Conservation (phyloP, 2,888 invertebrate species). For the Megamerina dolium region DNA sequence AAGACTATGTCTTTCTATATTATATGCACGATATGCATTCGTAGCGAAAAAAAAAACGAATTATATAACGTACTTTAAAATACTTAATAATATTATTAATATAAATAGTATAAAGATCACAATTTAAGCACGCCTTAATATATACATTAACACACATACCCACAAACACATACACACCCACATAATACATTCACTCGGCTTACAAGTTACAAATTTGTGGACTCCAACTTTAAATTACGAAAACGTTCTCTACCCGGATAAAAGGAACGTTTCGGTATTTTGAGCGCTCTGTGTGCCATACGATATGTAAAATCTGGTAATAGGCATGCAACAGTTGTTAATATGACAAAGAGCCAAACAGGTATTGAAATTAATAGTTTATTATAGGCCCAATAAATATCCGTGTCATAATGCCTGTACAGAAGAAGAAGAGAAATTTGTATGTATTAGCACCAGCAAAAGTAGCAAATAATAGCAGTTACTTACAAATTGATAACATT, state of each 20-base stretch:
- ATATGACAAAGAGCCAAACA: slow-evolving; percentile 57
- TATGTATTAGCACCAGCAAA: neutral
- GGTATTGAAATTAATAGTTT: slow-evolving; percentile 55
- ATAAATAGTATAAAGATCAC: too few relatives aligned
- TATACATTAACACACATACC: too few relatives aligned
- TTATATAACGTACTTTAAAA: too few relatives aligned
- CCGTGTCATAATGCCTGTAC: slow-evolving; percentile 51
- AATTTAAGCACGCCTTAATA: too few relatives aligned
- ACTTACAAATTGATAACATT: slow-evolving; percentile 58
- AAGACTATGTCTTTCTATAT: too few relatives aligned
- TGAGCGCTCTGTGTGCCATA: slow-evolving; percentile 33
- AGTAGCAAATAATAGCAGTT: neutral
- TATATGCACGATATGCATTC: too few relatives aligned
- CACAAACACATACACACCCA: too few relatives aligned
- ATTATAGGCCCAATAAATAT: slow-evolving; percentile 57
- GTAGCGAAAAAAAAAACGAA: too few relatives aligned
- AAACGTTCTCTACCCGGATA: slow-evolving; percentile 36
- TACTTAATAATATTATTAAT: too few relatives aligned
- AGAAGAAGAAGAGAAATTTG: slow-evolving; percentile 3
- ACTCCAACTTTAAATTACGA: too few relatives aligned
- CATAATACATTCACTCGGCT: too few relatives aligned
- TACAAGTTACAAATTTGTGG: too few relatives aligned
- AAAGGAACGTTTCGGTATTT: slow-evolving; percentile 35
- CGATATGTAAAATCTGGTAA: slow-evolving; percentile 54
- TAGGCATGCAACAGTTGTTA: slow-evolving; percentile 52